These are phyloP conservation scores for Aplochiton taeniatus DNA, from an alignment of 2,797 vertebrate species.

Conservation along the genomic window DNA sequence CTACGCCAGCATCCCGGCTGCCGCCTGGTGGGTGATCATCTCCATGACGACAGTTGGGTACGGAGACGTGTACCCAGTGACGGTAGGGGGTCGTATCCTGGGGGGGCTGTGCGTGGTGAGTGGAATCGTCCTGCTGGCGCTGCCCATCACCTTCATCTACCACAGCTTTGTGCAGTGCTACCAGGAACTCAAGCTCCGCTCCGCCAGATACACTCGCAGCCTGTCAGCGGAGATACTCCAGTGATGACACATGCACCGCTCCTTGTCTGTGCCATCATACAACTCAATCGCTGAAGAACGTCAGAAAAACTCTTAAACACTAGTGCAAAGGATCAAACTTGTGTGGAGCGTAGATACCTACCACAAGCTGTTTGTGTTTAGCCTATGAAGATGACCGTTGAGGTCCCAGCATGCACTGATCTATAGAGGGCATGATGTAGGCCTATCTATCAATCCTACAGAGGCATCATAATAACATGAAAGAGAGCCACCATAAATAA, in stretches of 20 bases:
- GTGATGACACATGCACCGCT: conserved; percentile 55
- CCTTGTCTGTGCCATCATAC: conserved; percentile 13
- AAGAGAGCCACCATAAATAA: too few species aligned
- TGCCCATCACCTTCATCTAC: conserved; percentile 99
- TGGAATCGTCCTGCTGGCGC: conserved; percentile 93
- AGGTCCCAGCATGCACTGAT: too few species aligned
- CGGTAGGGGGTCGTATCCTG: conserved; percentile 91
- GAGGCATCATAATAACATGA: too few species aligned
- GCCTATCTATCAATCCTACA: too few species aligned
- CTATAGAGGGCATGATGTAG: too few species aligned
- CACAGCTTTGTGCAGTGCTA: conserved; percentile 99
- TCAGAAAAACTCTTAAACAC: too few species aligned
- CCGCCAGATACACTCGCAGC: conserved; percentile 87
- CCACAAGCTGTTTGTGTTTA: too few species aligned
- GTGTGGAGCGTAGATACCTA: too few species aligned
- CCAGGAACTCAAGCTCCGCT: conserved; percentile 94
- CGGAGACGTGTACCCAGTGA: conserved; percentile 97
- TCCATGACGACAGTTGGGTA: conserved; percentile 99
- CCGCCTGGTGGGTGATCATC: conserved; percentile 99
- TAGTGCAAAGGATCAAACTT: too few species aligned
- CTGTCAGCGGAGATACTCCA: conserved; percentile 86
- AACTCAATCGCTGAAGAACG: too few species aligned
- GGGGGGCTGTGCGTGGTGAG: conserved; percentile 98
- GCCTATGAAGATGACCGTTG: too few species aligned
- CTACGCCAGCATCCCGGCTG: conserved; percentile 96